Conservation (phyloP, 2,888 invertebrate genomes). For the Perdita meconis region DNA sequence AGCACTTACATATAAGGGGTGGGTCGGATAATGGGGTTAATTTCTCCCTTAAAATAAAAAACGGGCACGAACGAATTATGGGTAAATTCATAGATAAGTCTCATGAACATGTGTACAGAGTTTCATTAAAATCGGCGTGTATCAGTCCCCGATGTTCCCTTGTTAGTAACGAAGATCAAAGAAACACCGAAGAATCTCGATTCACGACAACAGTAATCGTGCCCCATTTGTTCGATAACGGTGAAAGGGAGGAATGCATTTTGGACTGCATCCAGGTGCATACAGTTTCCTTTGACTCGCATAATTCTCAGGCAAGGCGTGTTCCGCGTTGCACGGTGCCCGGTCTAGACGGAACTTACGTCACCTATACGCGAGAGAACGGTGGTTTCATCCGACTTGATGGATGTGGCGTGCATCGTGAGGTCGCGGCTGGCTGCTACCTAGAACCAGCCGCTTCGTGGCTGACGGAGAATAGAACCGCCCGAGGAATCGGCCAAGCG, state of each 20-base stretch:
- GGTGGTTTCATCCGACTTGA: conserved; percentile 72
- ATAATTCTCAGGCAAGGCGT: conserved; percentile 61
- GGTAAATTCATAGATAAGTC: too few species aligned
- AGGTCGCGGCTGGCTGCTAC: conserved; percentile 65
- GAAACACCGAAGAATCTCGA: conserved; percentile 15
- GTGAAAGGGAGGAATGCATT: conserved; percentile 25
- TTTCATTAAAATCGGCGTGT: too few species aligned
- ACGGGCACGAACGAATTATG: too few species aligned
- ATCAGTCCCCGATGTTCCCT: too few species aligned
- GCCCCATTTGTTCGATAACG: conserved; percentile 40
- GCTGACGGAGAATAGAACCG: conserved; percentile 53
- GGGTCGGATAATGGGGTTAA: too few species aligned
- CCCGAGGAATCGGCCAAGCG: conserved; percentile 54
- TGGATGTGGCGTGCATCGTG: conserved; percentile 74
- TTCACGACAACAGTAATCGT: conserved; percentile 16
- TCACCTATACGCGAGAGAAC: conserved; percentile 66
- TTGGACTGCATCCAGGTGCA: conserved; percentile 38
- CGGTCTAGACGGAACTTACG: conserved; percentile 56
- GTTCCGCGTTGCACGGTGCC: conserved; percentile 48
- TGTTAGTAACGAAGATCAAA: background rate
- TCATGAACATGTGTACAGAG: too few species aligned
- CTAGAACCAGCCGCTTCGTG: conserved; percentile 48
- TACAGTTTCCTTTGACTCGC: conserved; percentile 54
- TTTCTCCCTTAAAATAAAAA: too few species aligned
- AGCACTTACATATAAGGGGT: too few species aligned